These are phyloP conservation scores for Mirounga angustirostris DNA, from an alignment of 2,113 vertebrate genomes.

Conservation along the genomic window DNA sequence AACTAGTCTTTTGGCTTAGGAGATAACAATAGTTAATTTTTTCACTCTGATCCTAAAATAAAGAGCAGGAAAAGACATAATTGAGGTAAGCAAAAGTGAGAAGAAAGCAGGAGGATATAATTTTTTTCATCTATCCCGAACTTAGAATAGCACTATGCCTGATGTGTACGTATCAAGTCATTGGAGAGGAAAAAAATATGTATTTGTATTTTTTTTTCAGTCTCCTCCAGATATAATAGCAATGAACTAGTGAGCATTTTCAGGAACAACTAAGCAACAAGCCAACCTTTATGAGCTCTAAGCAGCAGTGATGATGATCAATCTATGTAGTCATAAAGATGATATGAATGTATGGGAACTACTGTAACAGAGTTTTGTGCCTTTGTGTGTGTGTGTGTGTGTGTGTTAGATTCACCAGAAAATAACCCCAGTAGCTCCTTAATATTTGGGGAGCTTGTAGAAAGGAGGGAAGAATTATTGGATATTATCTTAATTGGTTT, in stretches of 20 bases:
- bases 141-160: background rate
- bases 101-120: background rate
- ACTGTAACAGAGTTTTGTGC: background rate
- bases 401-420: background rate
- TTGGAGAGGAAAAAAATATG: background rate
- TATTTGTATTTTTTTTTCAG: background rate
- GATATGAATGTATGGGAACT: background rate
- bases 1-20: background rate
- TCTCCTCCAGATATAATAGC: background rate
- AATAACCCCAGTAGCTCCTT: background rate
- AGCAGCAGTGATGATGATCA: background rate
- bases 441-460: background rate
- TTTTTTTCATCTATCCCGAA: slow-evolving; percentile 4
- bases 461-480: background rate
- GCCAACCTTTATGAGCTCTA: background rate
- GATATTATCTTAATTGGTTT: background rate
- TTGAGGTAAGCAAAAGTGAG: background rate
- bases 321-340: background rate
- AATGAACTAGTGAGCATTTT: slow-evolving; percentile 10
- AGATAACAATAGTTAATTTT: background rate
- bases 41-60: slow-evolving; percentile 22
- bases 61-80: background rate
- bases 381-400: background rate
- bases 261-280: background rate
- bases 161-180: background rate